These are phyloP conservation scores for Teleiodes luculella DNA, from an alignment of 2,888 invertebrate genomes.

Conservation along the genomic window DNA sequence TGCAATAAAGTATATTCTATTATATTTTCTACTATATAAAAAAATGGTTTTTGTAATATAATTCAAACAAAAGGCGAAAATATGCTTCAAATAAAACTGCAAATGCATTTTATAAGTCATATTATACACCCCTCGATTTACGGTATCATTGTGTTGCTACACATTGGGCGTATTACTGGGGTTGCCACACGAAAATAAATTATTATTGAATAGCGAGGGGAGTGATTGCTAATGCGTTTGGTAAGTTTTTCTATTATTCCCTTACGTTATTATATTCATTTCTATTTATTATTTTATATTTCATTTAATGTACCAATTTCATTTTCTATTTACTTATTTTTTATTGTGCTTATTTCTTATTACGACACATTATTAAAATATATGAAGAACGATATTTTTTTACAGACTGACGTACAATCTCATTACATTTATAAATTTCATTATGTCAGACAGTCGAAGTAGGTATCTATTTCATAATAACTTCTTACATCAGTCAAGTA, in stretches of 20 bases:
- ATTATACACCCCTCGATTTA: constrained; percentile 32
- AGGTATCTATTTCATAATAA: no score
- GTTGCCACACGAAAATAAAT: constrained; percentile 24
- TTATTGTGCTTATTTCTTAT: no score
- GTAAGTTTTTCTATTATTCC: constrained; percentile 13
- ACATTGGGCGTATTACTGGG: constrained; percentile 31
- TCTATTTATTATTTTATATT: neutral
- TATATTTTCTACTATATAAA: no score
- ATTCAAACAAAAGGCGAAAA: neutral
- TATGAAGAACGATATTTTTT: no score
- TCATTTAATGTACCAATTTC: neutral
- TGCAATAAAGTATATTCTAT: no score
- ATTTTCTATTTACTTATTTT: no score
- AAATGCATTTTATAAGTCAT: constrained; percentile 11
- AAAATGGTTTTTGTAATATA: neutral
- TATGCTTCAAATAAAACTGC: neutral
- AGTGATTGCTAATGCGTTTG: constrained; percentile 4
- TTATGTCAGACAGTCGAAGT: no score
- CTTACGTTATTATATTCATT: neutral
- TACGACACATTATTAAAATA: no score
- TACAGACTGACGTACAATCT: no score
- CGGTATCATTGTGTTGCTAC: constrained; percentile 11
- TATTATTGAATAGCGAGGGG: constrained; percentile 21
- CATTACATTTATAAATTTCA: no score
- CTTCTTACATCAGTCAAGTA: no score